These are phyloP conservation scores for Sinocyclocheilus anophthalmus DNA, from an alignment of 2,113 vertebrate species.

Conservation along the genomic window DNA sequence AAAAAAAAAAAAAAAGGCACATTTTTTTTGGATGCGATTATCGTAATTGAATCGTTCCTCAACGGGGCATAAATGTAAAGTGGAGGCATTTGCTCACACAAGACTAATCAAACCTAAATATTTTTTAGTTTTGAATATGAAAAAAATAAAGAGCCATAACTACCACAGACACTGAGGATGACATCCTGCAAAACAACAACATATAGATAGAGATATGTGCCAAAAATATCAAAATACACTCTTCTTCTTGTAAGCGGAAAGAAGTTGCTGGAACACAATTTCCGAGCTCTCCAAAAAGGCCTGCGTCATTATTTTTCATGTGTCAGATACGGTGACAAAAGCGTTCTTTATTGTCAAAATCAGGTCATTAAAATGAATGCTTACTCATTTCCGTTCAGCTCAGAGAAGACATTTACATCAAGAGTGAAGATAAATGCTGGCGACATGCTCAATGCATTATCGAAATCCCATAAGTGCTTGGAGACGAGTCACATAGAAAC, in stretches of 20 bases:
- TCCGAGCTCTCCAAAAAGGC: background rate
- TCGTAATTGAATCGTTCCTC: background rate
- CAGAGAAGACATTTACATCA: background rate
- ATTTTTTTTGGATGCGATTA: no score
- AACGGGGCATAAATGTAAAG: background rate
- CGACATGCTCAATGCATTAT: background rate
- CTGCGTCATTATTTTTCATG: background rate
- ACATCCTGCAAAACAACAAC: no score
- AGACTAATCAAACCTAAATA: background rate
- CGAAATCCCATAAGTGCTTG: background rate
- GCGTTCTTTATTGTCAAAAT: background rate
- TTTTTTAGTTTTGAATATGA: background rate
- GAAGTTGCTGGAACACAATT: background rate
- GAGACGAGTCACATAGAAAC: background rate
- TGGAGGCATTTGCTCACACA: background rate
- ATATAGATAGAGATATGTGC: no score
- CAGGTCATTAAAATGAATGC: slow-evolving; percentile 23
- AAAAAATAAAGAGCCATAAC: background rate
- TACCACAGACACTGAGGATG: no score
- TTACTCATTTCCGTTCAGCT: background rate
- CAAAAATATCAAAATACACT: background rate
- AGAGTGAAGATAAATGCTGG: background rate
- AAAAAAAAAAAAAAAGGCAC: no score
- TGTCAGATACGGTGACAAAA: background rate
- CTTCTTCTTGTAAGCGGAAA: background rate